Base-by-base conservation (phyloP, 2,797 vertebrate genomes). In the Syngnathus rostellatus region DNA sequence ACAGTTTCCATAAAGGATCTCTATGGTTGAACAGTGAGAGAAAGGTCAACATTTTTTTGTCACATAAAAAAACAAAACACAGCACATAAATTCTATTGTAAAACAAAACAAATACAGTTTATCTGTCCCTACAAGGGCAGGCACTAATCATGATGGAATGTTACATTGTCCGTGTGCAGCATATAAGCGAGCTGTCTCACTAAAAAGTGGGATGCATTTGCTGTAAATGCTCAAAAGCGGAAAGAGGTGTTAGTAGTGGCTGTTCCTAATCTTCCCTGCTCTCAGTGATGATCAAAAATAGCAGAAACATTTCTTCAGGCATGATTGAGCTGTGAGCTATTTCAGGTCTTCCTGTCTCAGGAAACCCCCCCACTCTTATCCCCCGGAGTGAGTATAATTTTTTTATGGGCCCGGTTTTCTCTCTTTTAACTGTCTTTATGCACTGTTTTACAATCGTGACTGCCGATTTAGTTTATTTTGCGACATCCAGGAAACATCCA, bases 281-380 rank as follows among this genome's bases (percentile, higher is more conserved):
- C 70, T 80, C 68, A 69, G 76, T 82, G 80, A 73, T 74, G 65
- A 80, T 86, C 85, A 85, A 84, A 88, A 89, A 90, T 88, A 89
- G 85, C 77, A 70, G 78, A 74, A 76, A 60, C 79, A 80, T 86
- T 83, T 89, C 82, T 86, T 86, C 76, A 80, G 76, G 83, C 85
- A 69, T 75, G 78, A 87, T 88, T 69, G 81, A 86, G 84, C 85
- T 72, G 72, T 74, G 79, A 70, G 83, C 87, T 90, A 89, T 91
- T 90, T 90, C 86, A 88, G 85, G 79, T 86, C 87, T 90, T 91
- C 89, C 89, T 91, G 89, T 89, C 71, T 83, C 87, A 90, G 89
- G 89, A 90, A 90, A 85, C 86, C 69, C 84, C 81, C 71, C 84
- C 14, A 45, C 77, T 63, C 12, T 14, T 77, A 72, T 77, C 67